Percentiles rank a stretch among this genome's conserved stretches.
phyloP scores from a whole-genome alignment of 2,797 vertebrate genomes.

The Poecilia velifera region DNA sequence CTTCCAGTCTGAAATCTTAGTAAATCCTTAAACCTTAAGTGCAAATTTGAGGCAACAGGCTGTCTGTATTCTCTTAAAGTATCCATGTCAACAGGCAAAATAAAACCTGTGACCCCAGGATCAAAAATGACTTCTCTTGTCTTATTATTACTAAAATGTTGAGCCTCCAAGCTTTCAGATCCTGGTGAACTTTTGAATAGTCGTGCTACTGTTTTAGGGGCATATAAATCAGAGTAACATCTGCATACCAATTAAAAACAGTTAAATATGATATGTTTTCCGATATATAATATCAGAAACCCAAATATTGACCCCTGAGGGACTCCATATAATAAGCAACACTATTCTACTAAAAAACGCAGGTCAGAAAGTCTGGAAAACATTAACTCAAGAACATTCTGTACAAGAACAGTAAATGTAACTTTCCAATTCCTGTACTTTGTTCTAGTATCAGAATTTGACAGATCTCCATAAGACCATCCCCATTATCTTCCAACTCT shows the following conservation, averaged over 20 bases:
- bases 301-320: neutral
- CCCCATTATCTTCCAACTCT: slow-evolving; percentile 18
- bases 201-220: neutral
- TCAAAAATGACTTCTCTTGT: neutral
- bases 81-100: neutral
- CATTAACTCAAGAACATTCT: neutral
- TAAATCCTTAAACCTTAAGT: neutral
- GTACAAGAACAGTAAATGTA: neutral
- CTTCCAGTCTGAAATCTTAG: neutral
- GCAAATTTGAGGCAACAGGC: neutral
- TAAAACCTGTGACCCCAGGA: neutral
- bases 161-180: neutral
- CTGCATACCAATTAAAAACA: neutral
- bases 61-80: neutral
- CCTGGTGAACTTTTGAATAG: neutral
- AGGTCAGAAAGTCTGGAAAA: neutral
- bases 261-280: neutral
- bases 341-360: neutral
- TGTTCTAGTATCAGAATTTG: slow-evolving; percentile 1
- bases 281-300: neutral
- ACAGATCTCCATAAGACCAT: slow-evolving; percentile 36
- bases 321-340: neutral
- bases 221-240: neutral
- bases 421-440: neutral
- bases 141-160: neutral